phyloP scores from a whole-genome alignment of 2,113 vertebrate genomes.

The Pelobates fuscus region DNA sequence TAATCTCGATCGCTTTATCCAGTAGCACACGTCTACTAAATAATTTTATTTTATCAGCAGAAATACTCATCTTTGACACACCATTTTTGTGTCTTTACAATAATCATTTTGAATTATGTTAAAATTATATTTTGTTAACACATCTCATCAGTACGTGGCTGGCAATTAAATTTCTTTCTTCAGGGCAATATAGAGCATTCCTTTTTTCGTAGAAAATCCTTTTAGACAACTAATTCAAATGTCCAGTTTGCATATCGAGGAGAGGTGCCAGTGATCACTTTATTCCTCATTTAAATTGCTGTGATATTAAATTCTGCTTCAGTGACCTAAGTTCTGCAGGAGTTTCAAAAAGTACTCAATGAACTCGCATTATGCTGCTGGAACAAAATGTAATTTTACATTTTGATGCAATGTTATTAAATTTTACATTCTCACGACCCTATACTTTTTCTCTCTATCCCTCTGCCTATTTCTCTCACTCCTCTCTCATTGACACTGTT shows the following conservation, averaged over 20 bases:
- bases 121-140: background rate
- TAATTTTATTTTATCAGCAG: too few species aligned
- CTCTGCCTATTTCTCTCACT: background rate
- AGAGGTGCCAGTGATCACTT: too few species aligned
- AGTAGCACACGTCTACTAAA: too few species aligned
- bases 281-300: too few species aligned
- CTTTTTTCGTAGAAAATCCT: background rate
- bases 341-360: too few species aligned
- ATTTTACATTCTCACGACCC: background rate
- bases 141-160: background rate
- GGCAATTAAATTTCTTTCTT: background rate
- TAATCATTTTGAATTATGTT: background rate
- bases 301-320: too few species aligned
- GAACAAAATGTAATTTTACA: background rate
- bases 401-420: background rate
- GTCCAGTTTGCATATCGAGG: too few species aligned
- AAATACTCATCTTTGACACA: too few species aligned
- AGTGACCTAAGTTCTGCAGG: too few species aligned
- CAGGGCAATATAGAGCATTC: background rate
- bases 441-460: background rate
- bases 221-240: background rate
- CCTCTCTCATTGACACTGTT: background rate
- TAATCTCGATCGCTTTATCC: too few species aligned
- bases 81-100: too few species aligned
- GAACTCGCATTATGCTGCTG: background rate